Evolutionary conservation across 2,797 vertebrate species (phyloP).

Genomic region (Anomalospiza imberbis): DNA sequence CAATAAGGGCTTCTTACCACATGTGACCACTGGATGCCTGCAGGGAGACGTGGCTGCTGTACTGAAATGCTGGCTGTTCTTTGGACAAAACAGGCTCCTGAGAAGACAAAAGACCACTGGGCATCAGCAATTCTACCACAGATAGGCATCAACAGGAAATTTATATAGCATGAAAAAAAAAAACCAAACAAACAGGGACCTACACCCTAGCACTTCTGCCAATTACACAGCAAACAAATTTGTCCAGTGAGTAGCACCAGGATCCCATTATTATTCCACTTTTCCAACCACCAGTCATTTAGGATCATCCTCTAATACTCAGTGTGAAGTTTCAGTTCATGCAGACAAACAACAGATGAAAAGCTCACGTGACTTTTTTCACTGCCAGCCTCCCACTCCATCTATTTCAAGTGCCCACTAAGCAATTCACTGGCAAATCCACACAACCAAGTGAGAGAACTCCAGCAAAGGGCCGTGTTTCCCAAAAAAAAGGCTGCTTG

Average conservation of each 20-base stretch:
- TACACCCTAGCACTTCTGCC: background rate
- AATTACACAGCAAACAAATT: background rate
- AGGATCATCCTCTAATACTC: background rate
- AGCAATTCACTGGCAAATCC: background rate
- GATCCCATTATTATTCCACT: accelerated
- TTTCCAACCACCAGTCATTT: background rate
- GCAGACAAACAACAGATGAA: background rate
- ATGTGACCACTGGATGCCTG: slow-evolving; percentile 97
- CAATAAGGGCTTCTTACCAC: slow-evolving; percentile 81
- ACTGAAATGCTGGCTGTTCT: slow-evolving; percentile 97
- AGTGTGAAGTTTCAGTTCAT: background rate
- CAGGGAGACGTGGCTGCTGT: slow-evolving; percentile 97
- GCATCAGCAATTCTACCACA: background rate
- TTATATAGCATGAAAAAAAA: background rate
- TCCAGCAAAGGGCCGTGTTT: background rate
- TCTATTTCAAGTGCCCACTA: background rate
- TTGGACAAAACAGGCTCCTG: slow-evolving; percentile 97
- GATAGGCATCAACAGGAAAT: background rate
- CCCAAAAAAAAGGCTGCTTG: background rate
- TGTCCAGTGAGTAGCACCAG: background rate
- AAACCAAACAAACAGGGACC: background rate
- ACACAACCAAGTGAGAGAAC: background rate
- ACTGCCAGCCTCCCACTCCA: background rate
- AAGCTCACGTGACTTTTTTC: background rate
- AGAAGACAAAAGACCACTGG: background rate